A percentile compares a stretch with the other conserved stretches of the same genome.
phyloP scores from a whole-genome alignment of 2,113 vertebrate genomes.

The Oryzias woworae region DNA sequence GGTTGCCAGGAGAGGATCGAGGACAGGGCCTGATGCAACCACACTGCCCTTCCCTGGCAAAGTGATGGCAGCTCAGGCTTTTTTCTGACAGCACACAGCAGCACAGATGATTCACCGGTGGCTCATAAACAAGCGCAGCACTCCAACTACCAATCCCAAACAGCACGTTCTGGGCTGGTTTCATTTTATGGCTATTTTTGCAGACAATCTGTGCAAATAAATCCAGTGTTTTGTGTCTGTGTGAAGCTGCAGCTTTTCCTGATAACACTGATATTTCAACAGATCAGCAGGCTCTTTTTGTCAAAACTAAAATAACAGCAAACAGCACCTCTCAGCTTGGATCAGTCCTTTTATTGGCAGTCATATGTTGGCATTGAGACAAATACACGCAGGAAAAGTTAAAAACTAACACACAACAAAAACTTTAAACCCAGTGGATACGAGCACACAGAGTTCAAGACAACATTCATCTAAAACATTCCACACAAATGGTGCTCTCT shows the following conservation, averaged over 20 bases:
- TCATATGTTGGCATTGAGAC: conserved; percentile 49
- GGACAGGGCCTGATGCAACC: conserved; percentile 32
- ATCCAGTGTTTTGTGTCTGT: conserved; percentile 23
- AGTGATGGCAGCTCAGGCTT: conserved; percentile 25
- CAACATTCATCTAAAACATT: conserved; percentile 14
- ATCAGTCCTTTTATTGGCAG: conserved; percentile 65
- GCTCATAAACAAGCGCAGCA: conserved; percentile 18
- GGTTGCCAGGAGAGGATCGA: conserved; percentile 41
- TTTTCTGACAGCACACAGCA: conserved; percentile 27
- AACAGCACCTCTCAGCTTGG: conserved; percentile 25
- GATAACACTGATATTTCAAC: conserved; percentile 14
- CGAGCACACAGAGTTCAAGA: conserved; percentile 5
- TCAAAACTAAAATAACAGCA: conserved; percentile 20
- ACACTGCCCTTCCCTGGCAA: conserved; percentile 21
- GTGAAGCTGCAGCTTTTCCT: conserved; percentile 20
- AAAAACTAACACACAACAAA: conserved; percentile 40
- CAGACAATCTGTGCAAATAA: conserved; percentile 35
- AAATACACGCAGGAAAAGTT: conserved; percentile 44
- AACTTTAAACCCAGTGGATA: conserved; percentile 24
- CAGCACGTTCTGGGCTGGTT: conserved; percentile 7
- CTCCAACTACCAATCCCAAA: conserved; percentile 25
- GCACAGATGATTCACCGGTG: conserved; percentile 41
- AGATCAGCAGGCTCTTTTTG: neutral
- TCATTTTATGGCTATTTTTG: conserved; percentile 21
- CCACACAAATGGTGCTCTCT: conserved; percentile 9